phyloP scores from a whole-genome alignment of 2,888 invertebrate species.

The Caenorhabditis parvicauda region DNA sequence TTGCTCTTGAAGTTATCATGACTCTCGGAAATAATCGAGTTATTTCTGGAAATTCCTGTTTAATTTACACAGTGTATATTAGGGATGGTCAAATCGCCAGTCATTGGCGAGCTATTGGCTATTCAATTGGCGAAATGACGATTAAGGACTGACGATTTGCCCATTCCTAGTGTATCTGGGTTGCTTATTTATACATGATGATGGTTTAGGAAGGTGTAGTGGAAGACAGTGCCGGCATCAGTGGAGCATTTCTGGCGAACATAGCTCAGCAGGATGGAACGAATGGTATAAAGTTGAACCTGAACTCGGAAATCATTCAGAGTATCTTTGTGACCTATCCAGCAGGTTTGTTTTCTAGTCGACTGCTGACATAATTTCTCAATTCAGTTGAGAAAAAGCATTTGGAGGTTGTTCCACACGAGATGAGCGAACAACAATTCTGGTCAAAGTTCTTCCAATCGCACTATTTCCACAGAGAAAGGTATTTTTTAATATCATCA shows the following conservation, averaged over 20 bases:
- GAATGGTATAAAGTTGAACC: slow-evolving; percentile 74
- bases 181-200: not conserved
- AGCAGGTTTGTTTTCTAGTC: slow-evolving; percentile 68
- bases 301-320: slow-evolving; percentile 92
- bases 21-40: no score
- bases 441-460: slow-evolving; percentile 99
- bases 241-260: slow-evolving; percentile 69
- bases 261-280: slow-evolving; percentile 54
- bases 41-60: no score
- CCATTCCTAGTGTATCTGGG: not conserved
- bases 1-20: no score
- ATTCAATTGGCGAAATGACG: no score
- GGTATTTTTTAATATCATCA: slow-evolving; percentile 63
- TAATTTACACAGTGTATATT: no score
- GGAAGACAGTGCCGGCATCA: slow-evolving; percentile 75
- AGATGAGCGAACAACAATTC: slow-evolving; percentile 92
- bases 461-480: slow-evolving; percentile 82
- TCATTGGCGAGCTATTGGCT: no score
- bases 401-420: slow-evolving; percentile 88
- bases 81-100: no score
- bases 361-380: not conserved
- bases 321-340: slow-evolving; percentile 99
- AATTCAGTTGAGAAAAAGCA: slow-evolving; percentile 84
- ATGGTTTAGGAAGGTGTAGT: slow-evolving; percentile 24
- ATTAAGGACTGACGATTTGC: no score